Base-by-base conservation (phyloP, 2,113 vertebrate genomes). In the Peromyscus maniculatus region DNA sequence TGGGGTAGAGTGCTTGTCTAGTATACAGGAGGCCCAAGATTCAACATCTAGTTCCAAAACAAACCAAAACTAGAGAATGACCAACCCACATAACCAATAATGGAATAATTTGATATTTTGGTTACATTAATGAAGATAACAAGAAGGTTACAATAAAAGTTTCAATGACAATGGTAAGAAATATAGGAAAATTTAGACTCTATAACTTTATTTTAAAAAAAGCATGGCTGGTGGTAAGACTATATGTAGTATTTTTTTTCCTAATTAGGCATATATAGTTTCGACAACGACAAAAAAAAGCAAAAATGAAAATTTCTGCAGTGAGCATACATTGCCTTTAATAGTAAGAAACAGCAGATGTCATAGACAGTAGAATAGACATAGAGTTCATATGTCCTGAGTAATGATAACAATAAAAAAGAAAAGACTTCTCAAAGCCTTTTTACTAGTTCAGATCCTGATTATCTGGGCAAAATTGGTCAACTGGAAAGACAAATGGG, bases 271-370 rank as follows among this genome's bases (percentile, higher is more conserved):
- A 7, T 62, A 83, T 39, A 72, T 55, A 39, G 21, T 13, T 88
- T 88, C 66, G 39, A 16, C 5, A 72, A 39, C 39, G 12, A 26
- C 67, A 39, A 72, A 72, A 55, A 28, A 71, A 5, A 2, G 0
- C 7, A 26, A 62, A 39, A 17, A 89, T 17, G 2, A 94, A 31
- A 91, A 92, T 91, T 39, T 86, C 43, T 91, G n/a, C 31, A 89
- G 59, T 52, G 93, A 80, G 13, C 21, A 83, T 74, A 22, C 7
- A 87, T 86, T 79, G 74, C 7, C 91, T 95, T 88, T 52, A 92
- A 72, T n/a, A 82, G 69, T 39, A 91, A 55, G n/a, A 86, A 91
- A 84, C 46, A 69, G 43, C 36, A 74, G 62, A 59, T 82, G 59
- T 43, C 78, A 84, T 78, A 69, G 67, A 88, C 19, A 67, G 87